Percentiles rank a stretch among this genome's conserved stretches.
Evolutionary conservation across 2,113 vertebrate genomes (phyloP).

Genomic region (Sorex araneus): DNA sequence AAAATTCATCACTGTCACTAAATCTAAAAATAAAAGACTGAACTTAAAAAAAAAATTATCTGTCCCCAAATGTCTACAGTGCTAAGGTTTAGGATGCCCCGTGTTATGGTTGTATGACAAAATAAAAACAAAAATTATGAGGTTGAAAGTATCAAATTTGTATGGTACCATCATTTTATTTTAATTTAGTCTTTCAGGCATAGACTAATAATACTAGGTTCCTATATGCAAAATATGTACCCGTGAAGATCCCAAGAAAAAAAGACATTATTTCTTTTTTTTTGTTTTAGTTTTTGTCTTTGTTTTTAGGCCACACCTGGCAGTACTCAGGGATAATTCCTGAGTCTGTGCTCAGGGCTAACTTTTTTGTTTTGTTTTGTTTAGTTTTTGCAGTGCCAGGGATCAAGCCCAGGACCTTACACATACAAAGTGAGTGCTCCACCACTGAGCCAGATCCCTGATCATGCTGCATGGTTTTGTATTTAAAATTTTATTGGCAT

Average conservation of each 20-base stretch:
- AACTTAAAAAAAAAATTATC: no score
- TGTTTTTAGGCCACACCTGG: no score
- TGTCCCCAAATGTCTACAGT: background rate
- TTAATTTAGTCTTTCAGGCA: conserved; percentile 46
- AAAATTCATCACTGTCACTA: conserved; percentile 30
- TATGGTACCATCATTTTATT: conserved; percentile 45
- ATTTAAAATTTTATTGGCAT: background rate
- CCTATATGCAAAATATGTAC: no score
- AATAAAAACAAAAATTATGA: conserved; percentile 57
- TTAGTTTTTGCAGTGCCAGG: no score
- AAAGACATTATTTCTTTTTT: no score
- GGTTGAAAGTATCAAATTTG: conserved; percentile 56
- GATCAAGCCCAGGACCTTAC: no score
- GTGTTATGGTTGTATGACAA: background rate
- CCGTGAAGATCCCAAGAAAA: no score
- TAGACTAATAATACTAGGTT: conserved; percentile 7
- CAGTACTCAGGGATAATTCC: no score
- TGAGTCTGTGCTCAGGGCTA: no score
- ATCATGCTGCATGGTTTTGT: background rate
- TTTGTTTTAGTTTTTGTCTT: no score
- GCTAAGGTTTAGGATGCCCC: background rate
- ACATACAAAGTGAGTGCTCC: no score
- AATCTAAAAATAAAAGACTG: background rate
- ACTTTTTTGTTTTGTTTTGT: no score
- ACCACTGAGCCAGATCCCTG: background rate